Evolutionary conservation across 2,113 vertebrate species (phyloP).

Genomic region (Gymnocephalus cernua): DNA sequence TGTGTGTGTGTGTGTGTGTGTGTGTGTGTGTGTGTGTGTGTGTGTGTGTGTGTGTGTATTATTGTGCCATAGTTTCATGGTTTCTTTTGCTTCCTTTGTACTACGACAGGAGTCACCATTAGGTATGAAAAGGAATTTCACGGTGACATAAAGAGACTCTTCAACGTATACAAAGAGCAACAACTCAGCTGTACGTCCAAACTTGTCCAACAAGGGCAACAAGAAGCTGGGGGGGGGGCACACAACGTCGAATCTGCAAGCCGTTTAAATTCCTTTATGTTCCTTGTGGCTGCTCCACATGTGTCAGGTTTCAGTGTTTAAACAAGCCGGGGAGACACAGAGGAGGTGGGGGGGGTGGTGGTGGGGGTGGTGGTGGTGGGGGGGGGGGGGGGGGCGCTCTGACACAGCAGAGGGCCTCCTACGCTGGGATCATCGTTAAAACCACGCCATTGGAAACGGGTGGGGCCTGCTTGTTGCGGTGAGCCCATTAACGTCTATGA

Average conservation of each 20-base stretch:
- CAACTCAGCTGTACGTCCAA: not conserved
- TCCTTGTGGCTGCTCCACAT: constrained; percentile 38
- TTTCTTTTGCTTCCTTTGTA: not conserved
- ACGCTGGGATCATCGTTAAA: constrained; percentile 17
- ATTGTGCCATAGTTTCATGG: not conserved
- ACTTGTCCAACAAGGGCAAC: constrained; percentile 9
- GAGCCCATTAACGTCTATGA: constrained; percentile 43
- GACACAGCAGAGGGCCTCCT: not conserved
- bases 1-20: too few relatives aligned
- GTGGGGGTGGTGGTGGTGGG: too few relatives aligned
- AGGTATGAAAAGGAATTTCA: not conserved
- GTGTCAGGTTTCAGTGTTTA: constrained; percentile 66
- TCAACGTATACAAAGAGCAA: not conserved
- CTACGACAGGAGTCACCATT: not conserved
- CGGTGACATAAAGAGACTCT: not conserved
- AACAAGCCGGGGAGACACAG: not conserved
- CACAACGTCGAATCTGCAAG: constrained; percentile 57
- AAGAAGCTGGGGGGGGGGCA: not conserved
- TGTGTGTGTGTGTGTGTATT: not conserved
- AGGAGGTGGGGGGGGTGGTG: too few relatives aligned
- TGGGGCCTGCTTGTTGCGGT: constrained; percentile 27
- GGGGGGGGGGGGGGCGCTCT: not conserved
- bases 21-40: too few relatives aligned
- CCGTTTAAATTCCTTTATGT: constrained; percentile 67
- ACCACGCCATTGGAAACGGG: not conserved